Base-by-base conservation (phyloP, 2,888 invertebrate species). In the Nipponacmea schrenckii region DNA sequence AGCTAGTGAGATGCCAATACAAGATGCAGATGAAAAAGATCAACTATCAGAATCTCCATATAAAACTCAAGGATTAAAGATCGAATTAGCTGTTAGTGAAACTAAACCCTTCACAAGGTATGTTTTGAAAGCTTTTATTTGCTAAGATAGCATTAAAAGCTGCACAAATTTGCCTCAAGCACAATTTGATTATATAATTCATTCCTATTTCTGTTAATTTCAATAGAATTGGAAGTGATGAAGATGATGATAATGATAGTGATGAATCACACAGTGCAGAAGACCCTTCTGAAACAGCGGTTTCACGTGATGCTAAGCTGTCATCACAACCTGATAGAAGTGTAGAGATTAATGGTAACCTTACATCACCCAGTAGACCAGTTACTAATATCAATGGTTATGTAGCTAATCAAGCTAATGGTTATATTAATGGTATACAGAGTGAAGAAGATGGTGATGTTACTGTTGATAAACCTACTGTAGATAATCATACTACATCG, bases 91-190 rank as follows among this genome's bases (percentile, higher is more conserved):
- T 14, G 83, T 84, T 26, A 87, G 87, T 78, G 88, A 88, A 76
- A 87, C 86, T 20, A 88, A 87, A 76, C 87, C 88, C 20, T 88
- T 85, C 74, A 87, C 87, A 27, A 83, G 87, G 87, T 86, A 73
- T 45, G 45, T 44, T 17, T 17, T 39, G 10, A 39, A 5, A 39
- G 10, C 2, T 31, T 31, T 7, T 31, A 2, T n/a, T n/a, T n/a
- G n/a, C n/a, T n/a, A n/a, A n/a, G n/a, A n/a, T n/a, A n/a, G n/a
- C n/a, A n/a, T n/a, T n/a, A n/a, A n/a, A n/a, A n/a, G n/a, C n/a
- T n/a, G n/a, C n/a, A n/a, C n/a, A n/a, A n/a, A n/a, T n/a, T n/a
- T n/a, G n/a, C n/a, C n/a, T n/a, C n/a, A n/a, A n/a, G n/a, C n/a
- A n/a, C n/a, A n/a, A n/a, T n/a, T n/a, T 31, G 31, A 31, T 31